Conservation (phyloP, 2,888 invertebrate species). For the Pimpla rufipes region DNA sequence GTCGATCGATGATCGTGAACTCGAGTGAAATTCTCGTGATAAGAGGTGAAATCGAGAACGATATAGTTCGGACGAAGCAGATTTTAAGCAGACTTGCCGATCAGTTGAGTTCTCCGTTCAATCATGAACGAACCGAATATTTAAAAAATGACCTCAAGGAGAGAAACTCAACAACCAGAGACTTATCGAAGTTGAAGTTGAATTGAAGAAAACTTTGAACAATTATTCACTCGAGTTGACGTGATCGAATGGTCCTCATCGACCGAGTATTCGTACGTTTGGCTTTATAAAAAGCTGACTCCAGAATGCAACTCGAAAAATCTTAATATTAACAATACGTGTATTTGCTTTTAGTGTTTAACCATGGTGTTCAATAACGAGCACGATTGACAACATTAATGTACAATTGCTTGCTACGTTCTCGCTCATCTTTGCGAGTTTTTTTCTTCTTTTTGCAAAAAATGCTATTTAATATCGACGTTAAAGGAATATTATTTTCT, state of each 20-base stretch:
- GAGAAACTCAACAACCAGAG: no score
- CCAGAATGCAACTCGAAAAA: constrained; percentile 58
- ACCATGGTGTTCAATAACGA: constrained; percentile 47
- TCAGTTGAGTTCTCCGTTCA: background rate
- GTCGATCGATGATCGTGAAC: constrained; percentile 35
- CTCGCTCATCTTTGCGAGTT: constrained; percentile 5
- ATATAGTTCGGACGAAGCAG: background rate
- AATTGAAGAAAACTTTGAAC: background rate
- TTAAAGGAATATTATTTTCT: background rate
- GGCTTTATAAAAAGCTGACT: constrained; percentile 61
- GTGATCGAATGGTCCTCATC: constrained; percentile 6
- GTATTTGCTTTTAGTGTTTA: constrained; percentile 36
- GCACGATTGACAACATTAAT: constrained; percentile 56
- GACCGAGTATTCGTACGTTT: constrained; percentile 33
- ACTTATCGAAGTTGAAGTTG: no score
- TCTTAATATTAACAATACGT: constrained; percentile 52
- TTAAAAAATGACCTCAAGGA: no score
- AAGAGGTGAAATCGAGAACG: background rate
- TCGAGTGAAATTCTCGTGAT: constrained; percentile 29
- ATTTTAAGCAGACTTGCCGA: background rate
- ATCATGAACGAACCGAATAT: no score
- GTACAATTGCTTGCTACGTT: constrained; percentile 47
- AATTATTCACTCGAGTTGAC: constrained; percentile 39
- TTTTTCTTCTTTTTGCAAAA: constrained; percentile 6
- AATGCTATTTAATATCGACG: constrained; percentile 12